phyloP scores from a whole-genome alignment of 35 echinoderm and acorn worm genomes.

The Acanthaster planci region DNA sequence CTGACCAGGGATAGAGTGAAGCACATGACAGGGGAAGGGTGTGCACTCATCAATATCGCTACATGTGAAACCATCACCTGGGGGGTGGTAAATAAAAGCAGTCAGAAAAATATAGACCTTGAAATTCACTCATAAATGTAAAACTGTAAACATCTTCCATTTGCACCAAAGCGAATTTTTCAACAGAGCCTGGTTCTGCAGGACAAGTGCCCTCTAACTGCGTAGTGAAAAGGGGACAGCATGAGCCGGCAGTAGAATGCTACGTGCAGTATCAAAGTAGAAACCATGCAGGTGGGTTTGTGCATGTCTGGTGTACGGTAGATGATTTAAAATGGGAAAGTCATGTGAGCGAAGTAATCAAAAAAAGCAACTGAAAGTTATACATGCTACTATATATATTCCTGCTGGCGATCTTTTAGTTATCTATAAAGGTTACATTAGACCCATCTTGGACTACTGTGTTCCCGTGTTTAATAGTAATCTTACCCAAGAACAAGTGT shows the following conservation, averaged over 20 bases:
- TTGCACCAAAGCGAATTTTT: too few relatives aligned
- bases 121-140: too few relatives aligned
- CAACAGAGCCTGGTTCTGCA: too few relatives aligned
- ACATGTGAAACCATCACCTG: slow-evolving; percentile 54
- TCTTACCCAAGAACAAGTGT: background rate
- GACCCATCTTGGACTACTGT: background rate
- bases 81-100: background rate
- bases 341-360: background rate
- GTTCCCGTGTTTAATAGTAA: background rate
- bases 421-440: slow-evolving; percentile 10
- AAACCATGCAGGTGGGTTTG: too few relatives aligned
- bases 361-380: background rate
- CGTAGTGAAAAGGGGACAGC: too few relatives aligned
- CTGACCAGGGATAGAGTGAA: slow-evolving; percentile 28
- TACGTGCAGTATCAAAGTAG: too few relatives aligned
- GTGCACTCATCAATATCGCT: slow-evolving; percentile 36
- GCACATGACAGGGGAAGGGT: slow-evolving; percentile 34
- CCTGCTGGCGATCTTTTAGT: background rate
- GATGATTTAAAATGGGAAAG: background rate
- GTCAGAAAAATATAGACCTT: background rate
- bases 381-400: background rate
- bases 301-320: too few relatives aligned
- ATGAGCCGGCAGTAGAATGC: too few relatives aligned
- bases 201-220: too few relatives aligned
- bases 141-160: too few relatives aligned